Evolutionary conservation across 2,113 vertebrate genomes (phyloP), one percentile per base, ranked within the genome.

Genomic region (Plectropomus leopardus): DNA sequence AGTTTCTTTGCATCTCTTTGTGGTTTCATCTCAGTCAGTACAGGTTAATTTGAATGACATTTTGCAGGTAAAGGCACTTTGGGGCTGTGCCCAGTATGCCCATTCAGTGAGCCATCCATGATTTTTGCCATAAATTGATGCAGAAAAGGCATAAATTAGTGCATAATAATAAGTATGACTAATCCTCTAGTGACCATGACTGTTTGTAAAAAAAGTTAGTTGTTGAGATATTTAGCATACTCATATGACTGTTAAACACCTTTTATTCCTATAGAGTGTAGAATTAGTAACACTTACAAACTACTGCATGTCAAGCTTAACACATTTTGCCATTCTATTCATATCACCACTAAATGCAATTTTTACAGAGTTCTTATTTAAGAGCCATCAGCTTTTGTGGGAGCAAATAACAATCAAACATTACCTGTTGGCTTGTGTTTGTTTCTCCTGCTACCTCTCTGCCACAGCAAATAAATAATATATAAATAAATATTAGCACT

Each of bases 401-500:
- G 17, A 57, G 24, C 6, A 3, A 30, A 75, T 23, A 16, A 36
- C 19, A 16, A 47, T 17, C 51, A 79, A 61, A 53, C 51, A 50
- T 28, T 61, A 70, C 57, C 42, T 53, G 69, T 64, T 78, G 55
- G 63, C 48, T 76, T 24, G 13, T 69, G 59, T 66, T 70, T 75
- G 32, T 75, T 59, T 67, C 54, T 45, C 51, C 0, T 58, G 42
- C 26, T 16, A 40, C 66, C 32, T 53, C 28, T 69, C 42, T 66
- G 47, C 73, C 32, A 50, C 51, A 47, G 59, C 42, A 78, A 71
- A 83, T 9, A 79, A 72, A 82, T 28, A 19, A 48, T 21, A 8
- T 6, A 40, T 40, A 45, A 69, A 76, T 66, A 75, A 66, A 78
- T 63, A 70, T 40, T 74, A 67, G 44, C 77, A 82, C 71, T 74